These are phyloP conservation scores for Astropecten irregularis DNA, from an alignment of 53 echinoderm and acorn worm species.

Conservation along the genomic window DNA sequence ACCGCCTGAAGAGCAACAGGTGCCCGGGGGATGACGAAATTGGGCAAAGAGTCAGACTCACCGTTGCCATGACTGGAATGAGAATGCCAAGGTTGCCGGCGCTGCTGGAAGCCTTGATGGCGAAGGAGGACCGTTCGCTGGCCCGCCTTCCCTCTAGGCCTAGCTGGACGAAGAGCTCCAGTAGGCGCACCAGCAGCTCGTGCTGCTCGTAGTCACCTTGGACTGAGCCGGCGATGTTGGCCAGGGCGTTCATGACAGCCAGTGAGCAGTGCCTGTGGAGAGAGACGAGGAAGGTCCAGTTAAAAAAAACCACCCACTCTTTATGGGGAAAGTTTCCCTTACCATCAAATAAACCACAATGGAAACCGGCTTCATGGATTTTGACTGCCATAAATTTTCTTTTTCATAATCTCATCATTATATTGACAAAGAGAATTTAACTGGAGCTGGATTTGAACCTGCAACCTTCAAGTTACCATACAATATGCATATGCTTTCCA, in stretches of 20 bases:
- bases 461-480: too few relatives aligned
- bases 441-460: too few relatives aligned
- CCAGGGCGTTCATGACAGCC: constrained; percentile 92
- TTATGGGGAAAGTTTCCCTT: too few relatives aligned
- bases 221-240: constrained; percentile 82
- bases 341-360: too few relatives aligned
- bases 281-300: not conserved
- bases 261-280: constrained; percentile 83
- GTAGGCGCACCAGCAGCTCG: constrained; percentile 74
- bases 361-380: too few relatives aligned
- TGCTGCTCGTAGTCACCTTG: constrained; percentile 79
- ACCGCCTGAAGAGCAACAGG: too few relatives aligned
- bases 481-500: too few relatives aligned
- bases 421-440: too few relatives aligned
- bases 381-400: too few relatives aligned
- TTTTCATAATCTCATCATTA: too few relatives aligned
- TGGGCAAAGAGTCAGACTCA: constrained; percentile 37
- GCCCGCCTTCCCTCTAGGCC: constrained; percentile 95
- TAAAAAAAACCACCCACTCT: too few relatives aligned
- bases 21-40: too few relatives aligned
- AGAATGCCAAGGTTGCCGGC: constrained; percentile 96
- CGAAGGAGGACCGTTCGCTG: constrained; percentile 89
- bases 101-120: constrained; percentile 94
- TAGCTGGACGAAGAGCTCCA: constrained; percentile 93
- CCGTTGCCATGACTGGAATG: constrained; percentile 92